A percentile compares a stretch with the other conserved stretches of the same genome.
phyloP scores from a whole-genome alignment of 2,888 invertebrate species.

The Trypoxylon attenuatum region DNA sequence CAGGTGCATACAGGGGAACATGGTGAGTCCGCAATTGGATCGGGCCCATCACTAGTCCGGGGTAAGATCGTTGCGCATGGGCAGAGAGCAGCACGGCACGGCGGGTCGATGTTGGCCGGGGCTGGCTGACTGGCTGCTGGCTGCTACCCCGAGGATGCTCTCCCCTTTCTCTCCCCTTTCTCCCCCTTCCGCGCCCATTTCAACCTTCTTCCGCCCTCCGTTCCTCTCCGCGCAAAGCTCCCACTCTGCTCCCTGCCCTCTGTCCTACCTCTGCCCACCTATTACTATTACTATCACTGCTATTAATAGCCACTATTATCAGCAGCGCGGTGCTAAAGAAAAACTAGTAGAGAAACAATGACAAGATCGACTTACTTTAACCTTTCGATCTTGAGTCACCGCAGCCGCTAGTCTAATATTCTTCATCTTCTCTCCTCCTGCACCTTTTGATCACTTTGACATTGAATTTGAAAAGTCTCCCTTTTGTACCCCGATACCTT shows the following conservation, averaged over 20 bases:
- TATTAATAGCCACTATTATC: no score
- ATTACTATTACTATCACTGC: background rate
- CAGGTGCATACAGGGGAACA: slow-evolving; percentile 11
- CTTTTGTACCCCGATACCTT: no score
- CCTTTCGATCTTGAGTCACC: no score
- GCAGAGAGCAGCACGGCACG: slow-evolving; percentile 60
- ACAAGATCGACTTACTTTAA: no score
- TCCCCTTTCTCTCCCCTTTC: slow-evolving; percentile 36
- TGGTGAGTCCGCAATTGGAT: slow-evolving; percentile 64
- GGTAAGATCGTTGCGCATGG: slow-evolving; percentile 65
- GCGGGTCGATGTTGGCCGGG: slow-evolving; percentile 73
- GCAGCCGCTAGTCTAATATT: no score
- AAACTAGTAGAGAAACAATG: no score
- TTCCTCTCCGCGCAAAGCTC: background rate
- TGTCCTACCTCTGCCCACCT: background rate
- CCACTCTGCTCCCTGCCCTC: background rate
- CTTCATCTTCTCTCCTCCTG: no score
- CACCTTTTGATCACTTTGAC: no score
- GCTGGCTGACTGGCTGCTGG: slow-evolving; percentile 68
- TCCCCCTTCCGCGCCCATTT: slow-evolving; percentile 23
- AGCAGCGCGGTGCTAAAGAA: no score
- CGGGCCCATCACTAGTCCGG: slow-evolving; percentile 65
- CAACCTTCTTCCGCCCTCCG: slow-evolving; percentile 13
- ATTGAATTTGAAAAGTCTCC: no score
- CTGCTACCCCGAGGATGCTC: slow-evolving; percentile 53